These are phyloP conservation scores for Wiebesia pumilae DNA, from an alignment of 1,140 invertebrate species.

Conservation along the genomic window DNA sequence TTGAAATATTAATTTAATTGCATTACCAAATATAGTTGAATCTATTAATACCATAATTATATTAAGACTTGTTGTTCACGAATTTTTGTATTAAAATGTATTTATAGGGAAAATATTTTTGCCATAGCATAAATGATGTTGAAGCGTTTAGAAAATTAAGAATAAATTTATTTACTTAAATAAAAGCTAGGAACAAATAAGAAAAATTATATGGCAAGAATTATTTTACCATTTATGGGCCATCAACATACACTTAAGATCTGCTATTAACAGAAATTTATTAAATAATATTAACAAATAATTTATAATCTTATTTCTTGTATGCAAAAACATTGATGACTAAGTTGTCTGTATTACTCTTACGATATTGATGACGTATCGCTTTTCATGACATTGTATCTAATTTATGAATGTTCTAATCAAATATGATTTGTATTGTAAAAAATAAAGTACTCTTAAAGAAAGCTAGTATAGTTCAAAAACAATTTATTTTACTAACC, in stretches of 20 bases:
- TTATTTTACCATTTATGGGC: not conserved
- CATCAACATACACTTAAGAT: not conserved
- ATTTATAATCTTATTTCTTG: not conserved
- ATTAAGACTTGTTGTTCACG: slow-evolving; percentile 30
- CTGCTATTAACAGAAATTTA: not conserved
- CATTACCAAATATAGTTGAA: slow-evolving; percentile 43
- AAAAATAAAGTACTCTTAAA: slow-evolving; percentile 29
- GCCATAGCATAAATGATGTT: not conserved
- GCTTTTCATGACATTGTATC: not conserved
- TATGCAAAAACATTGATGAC: not conserved
- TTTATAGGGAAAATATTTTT: not conserved
- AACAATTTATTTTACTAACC: not conserved
- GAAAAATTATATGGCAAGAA: not conserved
- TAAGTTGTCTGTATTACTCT: not conserved
- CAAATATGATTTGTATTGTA: slow-evolving; percentile 31
- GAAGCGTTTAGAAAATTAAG: not conserved
- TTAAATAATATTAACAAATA: not conserved
- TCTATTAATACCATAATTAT: slow-evolving; percentile 24
- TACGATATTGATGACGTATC: not conserved
- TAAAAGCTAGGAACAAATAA: no score
- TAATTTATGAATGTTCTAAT: slow-evolving; percentile 37
- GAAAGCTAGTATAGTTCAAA: not conserved
- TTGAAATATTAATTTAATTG: slow-evolving; percentile 28
- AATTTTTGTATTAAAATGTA: slow-evolving; percentile 30
- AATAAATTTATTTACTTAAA: not conserved